Evolutionary conservation across 92 coral and sea anemone species (phyloP).

Genomic region (Desmophyllum pertusum): DNA sequence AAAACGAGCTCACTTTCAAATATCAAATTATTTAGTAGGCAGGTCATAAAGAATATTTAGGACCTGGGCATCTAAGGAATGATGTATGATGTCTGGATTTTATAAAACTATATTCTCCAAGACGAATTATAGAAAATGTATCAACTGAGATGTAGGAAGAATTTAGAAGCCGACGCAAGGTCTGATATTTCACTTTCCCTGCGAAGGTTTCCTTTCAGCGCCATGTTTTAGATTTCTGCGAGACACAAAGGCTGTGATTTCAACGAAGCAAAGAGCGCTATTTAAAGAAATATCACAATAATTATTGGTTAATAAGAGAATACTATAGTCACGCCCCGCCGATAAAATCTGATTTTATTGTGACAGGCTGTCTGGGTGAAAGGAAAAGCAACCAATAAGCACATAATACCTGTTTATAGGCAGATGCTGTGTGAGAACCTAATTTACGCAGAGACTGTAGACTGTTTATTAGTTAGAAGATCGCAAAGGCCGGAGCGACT

Average conservation of each 20-base stretch:
- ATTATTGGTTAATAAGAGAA: constrained; percentile 25
- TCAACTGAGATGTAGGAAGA: not conserved
- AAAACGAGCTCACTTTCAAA: not conserved
- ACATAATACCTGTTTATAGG: not conserved
- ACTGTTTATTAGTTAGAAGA: not conserved
- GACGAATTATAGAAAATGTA: not conserved
- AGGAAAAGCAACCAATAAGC: not conserved
- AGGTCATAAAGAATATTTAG: constrained; percentile 8
- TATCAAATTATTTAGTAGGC: not conserved
- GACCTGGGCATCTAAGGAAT: not conserved
- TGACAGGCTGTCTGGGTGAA: constrained; percentile 6
- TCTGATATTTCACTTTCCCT: not conserved
- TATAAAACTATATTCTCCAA: not conserved
- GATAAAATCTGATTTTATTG: constrained; percentile 13
- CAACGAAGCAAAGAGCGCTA: constrained; percentile 5
- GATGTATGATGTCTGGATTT: not conserved
- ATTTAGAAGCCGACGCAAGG: not conserved
- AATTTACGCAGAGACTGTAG: not conserved
- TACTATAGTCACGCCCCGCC: constrained; percentile 26
- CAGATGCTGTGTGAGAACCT: not conserved
- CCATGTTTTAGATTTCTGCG: not conserved
- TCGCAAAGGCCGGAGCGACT: not conserved
- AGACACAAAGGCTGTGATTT: not conserved
- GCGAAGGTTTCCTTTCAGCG: not conserved
- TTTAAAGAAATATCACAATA: constrained; percentile 4